Evolutionary conservation across 2,113 vertebrate species (phyloP).

Genomic region (Zosterops hypoxanthus): DNA sequence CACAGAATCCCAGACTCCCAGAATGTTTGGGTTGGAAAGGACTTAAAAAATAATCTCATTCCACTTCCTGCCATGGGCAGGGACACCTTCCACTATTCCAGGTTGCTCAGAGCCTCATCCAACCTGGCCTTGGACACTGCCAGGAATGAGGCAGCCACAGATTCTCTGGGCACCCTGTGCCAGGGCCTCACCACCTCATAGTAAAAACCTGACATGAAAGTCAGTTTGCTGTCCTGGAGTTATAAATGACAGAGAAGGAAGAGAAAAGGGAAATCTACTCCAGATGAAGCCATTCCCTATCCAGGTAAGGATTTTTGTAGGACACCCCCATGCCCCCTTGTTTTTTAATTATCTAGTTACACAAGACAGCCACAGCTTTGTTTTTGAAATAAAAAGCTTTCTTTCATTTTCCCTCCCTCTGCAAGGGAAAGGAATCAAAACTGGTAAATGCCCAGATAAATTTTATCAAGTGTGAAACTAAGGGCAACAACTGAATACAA

Average conservation of each 20-base stretch:
- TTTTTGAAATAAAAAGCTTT: neutral
- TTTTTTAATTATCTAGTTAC: neutral
- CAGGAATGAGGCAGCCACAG: neutral
- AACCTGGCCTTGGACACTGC: rapidly evolving
- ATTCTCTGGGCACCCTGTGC: neutral
- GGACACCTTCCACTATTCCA: neutral
- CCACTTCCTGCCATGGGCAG: neutral
- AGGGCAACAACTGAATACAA: neutral
- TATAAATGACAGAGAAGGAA: neutral
- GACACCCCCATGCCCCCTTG: neutral
- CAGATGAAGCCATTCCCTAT: neutral
- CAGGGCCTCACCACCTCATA: rapidly evolving
- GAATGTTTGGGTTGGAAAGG: neutral
- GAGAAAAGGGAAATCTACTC: neutral
- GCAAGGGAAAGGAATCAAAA: neutral
- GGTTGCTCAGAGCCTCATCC: rapidly evolving
- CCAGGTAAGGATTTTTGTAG: neutral
- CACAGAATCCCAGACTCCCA: neutral
- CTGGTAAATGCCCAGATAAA: neutral
- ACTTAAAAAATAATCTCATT: neutral
- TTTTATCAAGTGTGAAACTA: neutral
- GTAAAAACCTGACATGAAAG: neutral
- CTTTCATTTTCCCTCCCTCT: neutral
- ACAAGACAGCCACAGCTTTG: neutral
- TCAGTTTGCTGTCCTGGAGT: neutral